Percentiles rank a stretch among this genome's conserved stretches.
phyloP scores from a whole-genome alignment of 2,797 vertebrate species.

The Platalea minor region DNA sequence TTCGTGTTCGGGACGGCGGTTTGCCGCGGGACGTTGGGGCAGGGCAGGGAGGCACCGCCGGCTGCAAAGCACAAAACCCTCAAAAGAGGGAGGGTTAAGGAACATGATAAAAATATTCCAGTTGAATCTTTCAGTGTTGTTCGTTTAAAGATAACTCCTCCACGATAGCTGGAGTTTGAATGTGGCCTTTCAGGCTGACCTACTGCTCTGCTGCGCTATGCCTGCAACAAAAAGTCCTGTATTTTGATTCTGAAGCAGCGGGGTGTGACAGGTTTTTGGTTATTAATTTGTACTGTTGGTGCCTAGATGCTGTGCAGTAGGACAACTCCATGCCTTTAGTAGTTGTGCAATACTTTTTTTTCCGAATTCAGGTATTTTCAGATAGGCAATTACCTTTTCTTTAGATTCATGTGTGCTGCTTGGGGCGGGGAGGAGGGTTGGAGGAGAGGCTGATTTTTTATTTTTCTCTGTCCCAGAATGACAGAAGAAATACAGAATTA shows the following conservation, averaged over 20 bases:
- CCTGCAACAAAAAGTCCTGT: not conserved
- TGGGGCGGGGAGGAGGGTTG: not conserved
- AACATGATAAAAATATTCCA: not conserved
- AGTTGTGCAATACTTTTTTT: not conserved
- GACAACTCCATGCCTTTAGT: not conserved
- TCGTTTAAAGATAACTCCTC: not conserved
- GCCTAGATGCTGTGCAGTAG: not conserved
- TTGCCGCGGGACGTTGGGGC: not conserved
- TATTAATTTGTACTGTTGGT: not conserved
- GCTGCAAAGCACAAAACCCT: not conserved
- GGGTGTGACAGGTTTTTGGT: not conserved
- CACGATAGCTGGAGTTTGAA: too few relatives aligned
- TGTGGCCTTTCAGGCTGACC: not conserved
- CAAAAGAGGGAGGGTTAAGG: not conserved
- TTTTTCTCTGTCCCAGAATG: not conserved
- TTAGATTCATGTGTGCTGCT: not conserved
- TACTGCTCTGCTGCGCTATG: not conserved
- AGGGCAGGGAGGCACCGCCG: accelerated
- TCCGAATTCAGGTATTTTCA: not conserved
- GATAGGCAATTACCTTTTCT: not conserved
- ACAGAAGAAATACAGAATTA: not conserved
- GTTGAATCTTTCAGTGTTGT: not conserved
- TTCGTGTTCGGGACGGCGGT: accelerated
- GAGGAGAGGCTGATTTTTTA: not conserved
- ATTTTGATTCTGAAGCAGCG: not conserved